Evolutionary conservation across 2,113 vertebrate genomes (phyloP).

Genomic region (Petaurus breviceps): DNA sequence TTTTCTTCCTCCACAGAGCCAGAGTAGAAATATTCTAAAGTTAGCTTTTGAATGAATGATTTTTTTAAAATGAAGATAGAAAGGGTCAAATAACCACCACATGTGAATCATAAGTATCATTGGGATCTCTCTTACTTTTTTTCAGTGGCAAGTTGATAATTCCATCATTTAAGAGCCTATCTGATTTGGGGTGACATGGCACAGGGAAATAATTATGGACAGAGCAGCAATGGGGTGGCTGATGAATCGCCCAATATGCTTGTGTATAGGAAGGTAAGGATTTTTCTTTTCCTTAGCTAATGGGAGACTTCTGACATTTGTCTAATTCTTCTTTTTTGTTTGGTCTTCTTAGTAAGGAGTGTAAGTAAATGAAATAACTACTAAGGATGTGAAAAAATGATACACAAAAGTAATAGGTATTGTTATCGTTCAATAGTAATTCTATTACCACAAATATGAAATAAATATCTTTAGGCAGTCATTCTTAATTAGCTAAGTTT

Average conservation of each 20-base stretch:
- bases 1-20: not conserved
- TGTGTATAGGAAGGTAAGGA: slow-evolving; percentile 98
- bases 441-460: not conserved
- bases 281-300: slow-evolving; percentile 22
- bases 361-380: slow-evolving; percentile 15
- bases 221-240: slow-evolving; percentile 94
- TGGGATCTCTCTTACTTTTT: slow-evolving; percentile 68
- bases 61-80: not conserved
- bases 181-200: slow-evolving; percentile 90
- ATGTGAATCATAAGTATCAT: slow-evolving; percentile 43
- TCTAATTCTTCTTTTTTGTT: not conserved
- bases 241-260: slow-evolving; percentile 98
- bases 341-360: not conserved
- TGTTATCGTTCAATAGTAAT: not conserved
- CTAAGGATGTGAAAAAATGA: not conserved
- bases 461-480: not conserved
- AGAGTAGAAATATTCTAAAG: slow-evolving; percentile 15
- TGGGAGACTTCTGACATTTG: not conserved
- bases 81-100: not conserved
- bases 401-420: not conserved
- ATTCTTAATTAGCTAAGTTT: not conserved
- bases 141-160: slow-evolving; percentile 77
- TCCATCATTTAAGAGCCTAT: slow-evolving; percentile 73
- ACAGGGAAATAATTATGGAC: slow-evolving; percentile 94
- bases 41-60: not conserved